phyloP scores from a whole-genome alignment of 1,140 invertebrate species.

The Paramacrobiotus metropolitanus region DNA sequence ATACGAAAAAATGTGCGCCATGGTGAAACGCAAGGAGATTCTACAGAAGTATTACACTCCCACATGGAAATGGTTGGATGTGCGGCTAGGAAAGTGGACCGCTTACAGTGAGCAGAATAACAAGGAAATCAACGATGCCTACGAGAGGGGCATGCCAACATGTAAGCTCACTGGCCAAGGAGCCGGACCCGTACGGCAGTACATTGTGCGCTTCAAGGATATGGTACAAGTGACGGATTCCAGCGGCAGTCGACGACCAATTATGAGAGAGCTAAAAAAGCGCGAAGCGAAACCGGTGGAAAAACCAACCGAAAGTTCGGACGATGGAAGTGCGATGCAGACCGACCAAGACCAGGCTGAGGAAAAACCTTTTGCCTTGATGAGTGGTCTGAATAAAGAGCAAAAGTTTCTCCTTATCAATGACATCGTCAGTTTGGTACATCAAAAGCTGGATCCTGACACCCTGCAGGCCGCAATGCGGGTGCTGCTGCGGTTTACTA shows the following conservation, averaged over 20 bases:
- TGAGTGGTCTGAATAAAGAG: slow-evolving; percentile 1
- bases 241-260: slow-evolving; percentile 52
- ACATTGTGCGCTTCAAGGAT: slow-evolving; percentile 3
- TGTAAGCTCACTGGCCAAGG: neutral
- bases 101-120: slow-evolving; percentile 47
- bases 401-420: neutral
- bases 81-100: slow-evolving; percentile 53
- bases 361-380: neutral
- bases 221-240: slow-evolving; percentile 37
- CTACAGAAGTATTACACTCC: slow-evolving; percentile 29
- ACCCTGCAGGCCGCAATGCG: slow-evolving; percentile 52
- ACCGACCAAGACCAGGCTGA: slow-evolving; percentile 6
- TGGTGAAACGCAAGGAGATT: slow-evolving; percentile 39
- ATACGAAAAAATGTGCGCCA: slow-evolving; percentile 49
- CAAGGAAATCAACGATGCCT: slow-evolving; percentile 56
- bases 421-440: neutral
- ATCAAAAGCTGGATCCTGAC: slow-evolving; percentile 35
- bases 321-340: neutral
- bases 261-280: slow-evolving; percentile 41
- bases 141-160: slow-evolving; percentile 23
- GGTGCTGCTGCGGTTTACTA: slow-evolving; percentile 45
- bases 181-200: neutral
- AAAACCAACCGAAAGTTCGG: slow-evolving; percentile 6
- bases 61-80: slow-evolving; percentile 63
- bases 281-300: slow-evolving; percentile 16